These are phyloP conservation scores for Epistrophella euchroma DNA, from an alignment of 2,888 invertebrate species.

Conservation along the genomic window DNA sequence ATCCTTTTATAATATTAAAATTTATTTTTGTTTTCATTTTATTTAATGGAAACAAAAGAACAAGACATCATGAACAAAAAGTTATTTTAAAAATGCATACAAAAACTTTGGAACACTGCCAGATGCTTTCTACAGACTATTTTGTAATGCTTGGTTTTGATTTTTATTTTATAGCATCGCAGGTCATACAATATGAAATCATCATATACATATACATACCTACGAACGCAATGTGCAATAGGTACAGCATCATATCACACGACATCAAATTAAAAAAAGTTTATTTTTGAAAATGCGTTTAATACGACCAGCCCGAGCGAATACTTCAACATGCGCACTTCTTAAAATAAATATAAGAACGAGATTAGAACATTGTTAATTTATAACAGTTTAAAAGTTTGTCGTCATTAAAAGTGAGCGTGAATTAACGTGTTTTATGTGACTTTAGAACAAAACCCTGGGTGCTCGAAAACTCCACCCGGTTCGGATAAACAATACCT, in stretches of 20 bases:
- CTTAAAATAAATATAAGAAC: background rate
- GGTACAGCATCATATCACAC: constrained; percentile 21
- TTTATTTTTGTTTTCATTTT: no score
- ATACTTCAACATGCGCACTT: background rate
- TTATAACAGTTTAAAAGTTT: no score
- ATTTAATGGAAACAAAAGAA: background rate
- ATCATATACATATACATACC: no score
- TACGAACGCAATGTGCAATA: background rate
- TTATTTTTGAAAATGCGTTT: background rate
- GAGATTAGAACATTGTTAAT: no score
- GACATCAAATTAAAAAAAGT: background rate
- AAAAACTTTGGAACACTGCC: constrained; percentile 59
- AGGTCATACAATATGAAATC: constrained; percentile 63
- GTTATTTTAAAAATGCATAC: constrained; percentile 40
- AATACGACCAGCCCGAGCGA: background rate
- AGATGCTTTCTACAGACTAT: constrained; percentile 52
- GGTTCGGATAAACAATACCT: no score
- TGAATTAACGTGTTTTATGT: no score
- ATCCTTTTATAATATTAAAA: no score
- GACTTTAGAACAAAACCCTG: no score
- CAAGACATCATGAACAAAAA: constrained; percentile 10
- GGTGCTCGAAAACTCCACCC: no score
- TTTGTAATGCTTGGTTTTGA: constrained; percentile 32
- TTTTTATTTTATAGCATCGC: constrained; percentile 60
- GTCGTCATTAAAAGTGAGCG: no score